A percentile compares a stretch with the other conserved stretches of the same genome.
phyloP scores from a whole-genome alignment of 2,888 invertebrate genomes.

The Chalcis sispes region DNA sequence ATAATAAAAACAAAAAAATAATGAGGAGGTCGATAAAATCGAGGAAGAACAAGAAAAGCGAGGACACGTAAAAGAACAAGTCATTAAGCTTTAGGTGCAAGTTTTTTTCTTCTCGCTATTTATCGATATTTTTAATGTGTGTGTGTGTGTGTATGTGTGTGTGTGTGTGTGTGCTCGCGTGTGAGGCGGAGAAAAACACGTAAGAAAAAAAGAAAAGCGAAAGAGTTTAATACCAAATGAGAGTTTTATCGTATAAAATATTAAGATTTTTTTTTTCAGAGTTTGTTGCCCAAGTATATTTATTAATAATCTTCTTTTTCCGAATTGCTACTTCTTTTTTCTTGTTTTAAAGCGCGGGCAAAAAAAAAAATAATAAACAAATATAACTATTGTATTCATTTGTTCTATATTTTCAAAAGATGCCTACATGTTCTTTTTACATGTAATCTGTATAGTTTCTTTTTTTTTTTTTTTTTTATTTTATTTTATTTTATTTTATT shows the following conservation, averaged over 20 bases:
- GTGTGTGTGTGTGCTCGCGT: too few relatives aligned
- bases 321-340: conserved; percentile 14
- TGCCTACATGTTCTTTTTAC: neutral
- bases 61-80: conserved; percentile 21
- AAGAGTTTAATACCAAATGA: conserved; percentile 51
- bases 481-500: too few relatives aligned
- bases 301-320: conserved; percentile 28
- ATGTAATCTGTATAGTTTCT: conserved; percentile 3
- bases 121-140: conserved; percentile 22
- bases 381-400: conserved; percentile 8
- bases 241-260: conserved; percentile 44
- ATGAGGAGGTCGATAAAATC: conserved; percentile 3
- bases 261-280: conserved; percentile 28
- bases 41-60: conserved; percentile 4
- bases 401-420: conserved; percentile 15
- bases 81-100: conserved; percentile 51
- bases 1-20: conserved; percentile 1
- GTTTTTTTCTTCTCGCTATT: conserved; percentile 44
- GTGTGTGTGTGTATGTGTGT: too few relatives aligned
- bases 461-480: too few relatives aligned
- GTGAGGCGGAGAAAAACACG: conserved; percentile 14
- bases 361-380: too few relatives aligned
- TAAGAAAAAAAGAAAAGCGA: conserved; percentile 5
- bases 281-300: conserved; percentile 30
- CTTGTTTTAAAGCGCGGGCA: conserved; percentile 8